A percentile compares a stretch with the other conserved stretches of the same genome.
phyloP scores from a whole-genome alignment of 2,113 vertebrate species.

The Rynchops niger region DNA sequence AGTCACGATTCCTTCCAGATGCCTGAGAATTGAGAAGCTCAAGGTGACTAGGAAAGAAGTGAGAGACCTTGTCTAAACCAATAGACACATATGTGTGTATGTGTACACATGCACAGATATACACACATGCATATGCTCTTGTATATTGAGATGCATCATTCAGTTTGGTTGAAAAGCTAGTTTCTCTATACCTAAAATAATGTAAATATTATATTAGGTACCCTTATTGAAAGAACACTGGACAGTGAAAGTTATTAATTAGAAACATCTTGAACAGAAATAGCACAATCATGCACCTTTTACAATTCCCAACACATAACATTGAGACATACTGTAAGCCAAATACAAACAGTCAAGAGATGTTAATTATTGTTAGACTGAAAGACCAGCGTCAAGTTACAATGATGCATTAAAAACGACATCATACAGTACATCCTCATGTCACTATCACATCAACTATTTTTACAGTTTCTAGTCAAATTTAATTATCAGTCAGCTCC shows the following conservation, averaged over 20 bases:
- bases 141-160: conserved; percentile 70
- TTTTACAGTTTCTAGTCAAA: not conserved
- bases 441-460: not conserved
- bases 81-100: not conserved
- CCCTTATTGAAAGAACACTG: conserved; percentile 85
- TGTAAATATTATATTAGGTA: conserved; percentile 61
- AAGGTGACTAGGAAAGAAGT: not conserved
- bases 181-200: conserved; percentile 20
- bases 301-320: conserved; percentile 72
- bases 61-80: not conserved
- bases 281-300: conserved; percentile 73
- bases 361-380: conserved; percentile 33
- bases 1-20: not conserved
- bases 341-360: conserved; percentile 59
- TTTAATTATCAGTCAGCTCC: not conserved
- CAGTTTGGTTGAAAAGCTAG: conserved; percentile 23
- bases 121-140: not conserved
- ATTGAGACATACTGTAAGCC: conserved; percentile 69
- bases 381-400: conserved; percentile 5
- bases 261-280: conserved; percentile 75
- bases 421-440: not conserved
- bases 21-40: not conserved
- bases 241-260: conserved; percentile 69
- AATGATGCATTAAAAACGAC: not conserved
- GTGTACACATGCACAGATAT: not conserved